Evolutionary conservation across 2,888 invertebrate genomes (phyloP).

Genomic region (Pheosia gnoma): DNA sequence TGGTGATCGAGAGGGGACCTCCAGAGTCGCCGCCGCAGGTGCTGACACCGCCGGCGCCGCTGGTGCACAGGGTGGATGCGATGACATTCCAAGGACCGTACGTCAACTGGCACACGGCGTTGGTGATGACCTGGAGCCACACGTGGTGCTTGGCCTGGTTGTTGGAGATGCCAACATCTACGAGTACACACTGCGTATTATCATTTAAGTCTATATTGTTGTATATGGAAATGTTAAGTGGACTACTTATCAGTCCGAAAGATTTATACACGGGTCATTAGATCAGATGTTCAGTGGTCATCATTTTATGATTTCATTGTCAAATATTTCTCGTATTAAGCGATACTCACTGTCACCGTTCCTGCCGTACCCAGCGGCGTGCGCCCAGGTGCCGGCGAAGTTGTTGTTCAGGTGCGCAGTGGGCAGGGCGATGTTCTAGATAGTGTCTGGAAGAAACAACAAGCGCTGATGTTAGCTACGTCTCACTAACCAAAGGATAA

Average conservation of each 20-base stretch:
- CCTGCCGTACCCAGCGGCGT: constrained; percentile 48
- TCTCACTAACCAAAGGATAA: too few relatives aligned
- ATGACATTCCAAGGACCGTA: constrained; percentile 34
- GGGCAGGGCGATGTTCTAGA: constrained; percentile 43
- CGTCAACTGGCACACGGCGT: constrained; percentile 34
- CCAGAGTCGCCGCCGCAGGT: constrained; percentile 47
- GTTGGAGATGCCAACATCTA: constrained; percentile 30
- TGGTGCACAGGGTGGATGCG: constrained; percentile 43
- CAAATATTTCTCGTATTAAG: too few relatives aligned
- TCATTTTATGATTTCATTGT: too few relatives aligned
- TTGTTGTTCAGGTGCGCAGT: constrained; percentile 21
- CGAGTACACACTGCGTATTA: neutral
- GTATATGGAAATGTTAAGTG: too few relatives aligned
- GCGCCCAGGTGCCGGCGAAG: constrained; percentile 39
- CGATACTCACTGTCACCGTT: constrained; percentile 40
- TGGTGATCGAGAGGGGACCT: too few relatives aligned
- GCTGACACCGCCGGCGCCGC: constrained; percentile 38
- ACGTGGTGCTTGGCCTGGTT: constrained; percentile 33
- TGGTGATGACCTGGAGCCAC: constrained; percentile 45
- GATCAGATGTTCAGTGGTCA: too few relatives aligned
- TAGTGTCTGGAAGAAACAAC: constrained; percentile 33
- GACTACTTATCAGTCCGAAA: too few relatives aligned
- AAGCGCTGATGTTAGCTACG: too few relatives aligned
- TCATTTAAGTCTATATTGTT: too few relatives aligned
- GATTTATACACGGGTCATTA: too few relatives aligned